Percentiles rank a stretch among this genome's conserved stretches.
Conservation (phyloP, 2,888 invertebrate genomes). For the Phoenoteleia sp. region DNA sequence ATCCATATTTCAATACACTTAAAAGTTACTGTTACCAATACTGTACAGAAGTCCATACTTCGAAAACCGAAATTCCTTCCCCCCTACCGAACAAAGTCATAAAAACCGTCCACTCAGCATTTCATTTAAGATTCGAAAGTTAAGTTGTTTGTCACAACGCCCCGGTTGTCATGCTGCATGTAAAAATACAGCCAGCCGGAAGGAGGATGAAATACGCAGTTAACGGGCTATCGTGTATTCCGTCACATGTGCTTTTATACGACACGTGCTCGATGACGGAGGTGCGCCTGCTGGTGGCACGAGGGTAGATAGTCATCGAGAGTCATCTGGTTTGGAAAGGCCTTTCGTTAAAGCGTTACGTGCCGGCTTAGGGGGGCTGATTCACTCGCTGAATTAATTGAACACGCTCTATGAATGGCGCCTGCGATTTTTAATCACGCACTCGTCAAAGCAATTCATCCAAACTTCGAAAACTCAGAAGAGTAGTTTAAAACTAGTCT, state of each 20-base stretch:
- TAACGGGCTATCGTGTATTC: conserved; percentile 71
- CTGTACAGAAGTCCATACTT: too few species aligned
- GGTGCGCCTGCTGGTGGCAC: conserved; percentile 84
- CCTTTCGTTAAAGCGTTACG: conserved; percentile 77
- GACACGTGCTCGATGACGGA: conserved; percentile 81
- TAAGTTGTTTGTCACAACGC: conserved; percentile 57
- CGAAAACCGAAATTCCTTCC: too few species aligned
- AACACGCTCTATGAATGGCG: conserved; percentile 77
- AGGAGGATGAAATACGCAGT: conserved; percentile 61
- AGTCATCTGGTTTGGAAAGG: conserved; percentile 83
- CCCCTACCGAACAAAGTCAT: too few species aligned
- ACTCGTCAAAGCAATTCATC: neutral
- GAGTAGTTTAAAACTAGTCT: too few species aligned
- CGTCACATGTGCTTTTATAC: conserved; percentile 69
- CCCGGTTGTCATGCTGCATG: conserved; percentile 40
- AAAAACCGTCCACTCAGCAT: too few species aligned
- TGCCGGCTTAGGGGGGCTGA: conserved; percentile 77
- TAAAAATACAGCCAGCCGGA: conserved; percentile 53
- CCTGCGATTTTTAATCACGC: conserved; percentile 48
- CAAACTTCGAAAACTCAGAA: too few species aligned
- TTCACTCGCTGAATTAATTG: conserved; percentile 85
- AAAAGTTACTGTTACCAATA: too few species aligned
- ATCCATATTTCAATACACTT: too few species aligned
- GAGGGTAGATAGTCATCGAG: conserved; percentile 85
- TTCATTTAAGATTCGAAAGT: conserved; percentile 11